These are phyloP conservation scores for Augochlora pura DNA, from an alignment of 1,140 invertebrate genomes.

Conservation along the genomic window DNA sequence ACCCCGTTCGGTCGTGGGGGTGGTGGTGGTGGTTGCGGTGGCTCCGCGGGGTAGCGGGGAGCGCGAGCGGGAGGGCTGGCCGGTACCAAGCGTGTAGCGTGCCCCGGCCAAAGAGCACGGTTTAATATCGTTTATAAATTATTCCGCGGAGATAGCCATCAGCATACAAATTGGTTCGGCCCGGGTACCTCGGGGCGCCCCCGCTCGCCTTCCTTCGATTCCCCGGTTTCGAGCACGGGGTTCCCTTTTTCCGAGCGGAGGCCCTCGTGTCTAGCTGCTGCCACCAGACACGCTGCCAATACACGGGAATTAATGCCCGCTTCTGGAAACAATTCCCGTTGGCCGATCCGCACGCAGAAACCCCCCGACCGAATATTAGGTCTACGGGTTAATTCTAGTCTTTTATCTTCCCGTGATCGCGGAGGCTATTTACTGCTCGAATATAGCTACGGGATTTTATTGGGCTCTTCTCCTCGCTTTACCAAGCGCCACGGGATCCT, in stretches of 20 bases:
- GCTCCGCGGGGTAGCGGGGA: neutral
- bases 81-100: slow-evolving; percentile 63
- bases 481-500: no score
- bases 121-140: slow-evolving; percentile 74
- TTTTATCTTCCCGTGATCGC: no score
- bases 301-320: neutral
- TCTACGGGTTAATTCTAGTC: no score
- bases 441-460: no score
- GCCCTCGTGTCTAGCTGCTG: slow-evolving; percentile 21
- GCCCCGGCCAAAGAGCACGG: slow-evolving; percentile 59
- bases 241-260: slow-evolving; percentile 37
- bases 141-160: slow-evolving; percentile 69
- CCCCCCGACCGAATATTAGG: no score
- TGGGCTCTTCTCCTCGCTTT: no score
- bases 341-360: no score
- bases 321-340: neutral
- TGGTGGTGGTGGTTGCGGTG: neutral
- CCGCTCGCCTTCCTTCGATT: slow-evolving; percentile 44
- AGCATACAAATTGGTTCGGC: slow-evolving; percentile 71
- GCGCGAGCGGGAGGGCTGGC: slow-evolving; percentile 36
- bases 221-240: slow-evolving; percentile 29
- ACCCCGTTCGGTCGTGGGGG: slow-evolving; percentile 14
- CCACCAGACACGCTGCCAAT: neutral
- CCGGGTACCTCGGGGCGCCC: slow-evolving; percentile 39
- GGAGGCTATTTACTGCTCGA: no score